Evolutionary conservation across 2,888 invertebrate species (phyloP), one percentile per base, ranked within the genome.

Genomic region (Acrobasis consociella): DNA sequence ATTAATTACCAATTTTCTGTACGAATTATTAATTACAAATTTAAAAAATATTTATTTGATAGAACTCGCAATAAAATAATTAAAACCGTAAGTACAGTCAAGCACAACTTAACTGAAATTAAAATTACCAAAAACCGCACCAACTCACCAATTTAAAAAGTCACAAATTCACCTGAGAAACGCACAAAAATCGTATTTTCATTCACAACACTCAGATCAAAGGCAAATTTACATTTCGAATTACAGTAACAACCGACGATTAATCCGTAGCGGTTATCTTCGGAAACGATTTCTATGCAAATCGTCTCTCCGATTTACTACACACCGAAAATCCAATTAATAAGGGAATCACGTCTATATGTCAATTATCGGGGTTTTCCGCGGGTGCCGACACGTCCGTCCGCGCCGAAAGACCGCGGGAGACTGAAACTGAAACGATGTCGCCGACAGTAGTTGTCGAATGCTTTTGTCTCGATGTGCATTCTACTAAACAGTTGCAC

Each of bases 251-350:
- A 61, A 64, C 56, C 58, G 60, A 64, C 62, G 51, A 63, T 67
- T 67, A 66, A 65, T 60, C 62, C 62, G 46, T 63, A 60, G 56
- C 52, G 63, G 61, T 67, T 62, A 68, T 67, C 68, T 66, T 58
- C 58, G 9, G 37, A 69, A 67, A 62, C 72, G 67, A 72, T 74
- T 72, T 72, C 68, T 69, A 74, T 74, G 74, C 69, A 71, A 75
- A 75, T 74, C 64, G 53, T 60, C 50, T 37, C 38, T 46, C 56
- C 59, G 46, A 59, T 63, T 67, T 69, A 63, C 65, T 60, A 63
- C 66, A 66, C 65, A 63, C 59, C 65, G 66, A 50, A 65, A 68
- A 70, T 66, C 68, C 68, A 70, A 74, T 73, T 71, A 71, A 71
- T 69, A 70, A 61, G 62, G 60, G 64, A 62, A 65, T 68, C 71